Conservation (phyloP, 2,797 vertebrate genomes). For the Pseudocheirus occidentalis region DNA sequence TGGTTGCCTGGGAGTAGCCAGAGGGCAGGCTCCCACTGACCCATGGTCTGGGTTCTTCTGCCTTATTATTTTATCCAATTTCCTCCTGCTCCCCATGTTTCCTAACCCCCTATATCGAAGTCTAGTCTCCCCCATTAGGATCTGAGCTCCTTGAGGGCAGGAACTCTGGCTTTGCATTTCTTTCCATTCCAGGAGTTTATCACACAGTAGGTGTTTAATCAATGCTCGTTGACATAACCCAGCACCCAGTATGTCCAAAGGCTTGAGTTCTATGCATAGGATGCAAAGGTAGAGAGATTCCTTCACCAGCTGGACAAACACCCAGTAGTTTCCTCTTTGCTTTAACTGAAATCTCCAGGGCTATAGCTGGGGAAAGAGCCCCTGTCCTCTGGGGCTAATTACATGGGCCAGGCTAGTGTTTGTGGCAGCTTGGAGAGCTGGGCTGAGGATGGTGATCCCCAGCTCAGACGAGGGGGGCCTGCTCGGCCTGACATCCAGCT, state of each 20-base stretch:
- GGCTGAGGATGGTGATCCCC: background rate
- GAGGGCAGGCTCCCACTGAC: background rate
- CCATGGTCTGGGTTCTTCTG: background rate
- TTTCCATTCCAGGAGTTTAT: background rate
- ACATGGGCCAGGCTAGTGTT: background rate
- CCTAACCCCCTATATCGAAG: accelerated
- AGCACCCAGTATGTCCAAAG: background rate
- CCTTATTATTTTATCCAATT: background rate
- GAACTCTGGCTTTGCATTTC: background rate
- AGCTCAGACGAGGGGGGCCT: no score
- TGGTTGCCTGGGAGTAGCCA: background rate
- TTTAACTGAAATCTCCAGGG: background rate
- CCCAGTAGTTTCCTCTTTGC: background rate
- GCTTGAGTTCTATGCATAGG: background rate
- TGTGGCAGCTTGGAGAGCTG: background rate
- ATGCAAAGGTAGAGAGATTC: background rate
- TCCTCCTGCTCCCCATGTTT: background rate
- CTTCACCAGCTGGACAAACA: background rate
- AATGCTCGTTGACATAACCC: background rate
- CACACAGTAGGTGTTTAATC: background rate
- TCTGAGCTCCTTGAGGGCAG: background rate
- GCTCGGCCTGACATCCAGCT: background rate
- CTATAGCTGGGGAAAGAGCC: background rate
- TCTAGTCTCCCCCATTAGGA: background rate
- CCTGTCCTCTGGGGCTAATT: background rate